These are phyloP conservation scores for Fabriciana adippe DNA, from an alignment of 2,888 invertebrate species.

Conservation along the genomic window DNA sequence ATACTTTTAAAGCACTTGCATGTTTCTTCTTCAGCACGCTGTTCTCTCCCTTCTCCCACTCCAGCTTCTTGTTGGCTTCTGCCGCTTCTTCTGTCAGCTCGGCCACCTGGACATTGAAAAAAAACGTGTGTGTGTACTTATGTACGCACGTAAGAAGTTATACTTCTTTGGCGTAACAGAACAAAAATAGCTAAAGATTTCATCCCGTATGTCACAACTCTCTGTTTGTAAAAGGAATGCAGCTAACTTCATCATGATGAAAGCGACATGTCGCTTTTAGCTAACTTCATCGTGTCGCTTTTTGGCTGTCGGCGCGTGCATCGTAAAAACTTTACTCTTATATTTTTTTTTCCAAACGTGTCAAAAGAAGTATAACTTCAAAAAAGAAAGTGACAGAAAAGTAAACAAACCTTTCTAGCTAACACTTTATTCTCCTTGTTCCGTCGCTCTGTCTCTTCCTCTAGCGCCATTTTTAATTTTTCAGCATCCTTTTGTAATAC, in stretches of 20 bases:
- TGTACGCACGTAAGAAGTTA: no score
- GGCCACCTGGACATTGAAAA: conserved; percentile 57
- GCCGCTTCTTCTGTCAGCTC: conserved; percentile 65
- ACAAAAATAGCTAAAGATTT: no score
- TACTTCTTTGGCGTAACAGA: no score
- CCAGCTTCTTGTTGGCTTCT: conserved; percentile 62
- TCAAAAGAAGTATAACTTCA: not conserved
- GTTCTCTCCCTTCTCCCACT: conserved; percentile 77
- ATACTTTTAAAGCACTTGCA: conserved; percentile 71
- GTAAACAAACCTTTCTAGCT: conserved; percentile 62
- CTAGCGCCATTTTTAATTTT: conserved; percentile 47
- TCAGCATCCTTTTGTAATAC: conserved; percentile 51
- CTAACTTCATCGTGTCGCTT: no score
- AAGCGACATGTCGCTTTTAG: no score
- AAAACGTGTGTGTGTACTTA: no score
- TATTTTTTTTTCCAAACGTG: no score
- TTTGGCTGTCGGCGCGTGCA: no score
- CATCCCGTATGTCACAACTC: no score
- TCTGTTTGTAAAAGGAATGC: no score
- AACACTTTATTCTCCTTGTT: conserved; percentile 67
- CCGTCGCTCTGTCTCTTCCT: conserved; percentile 57
- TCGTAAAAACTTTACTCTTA: no score
- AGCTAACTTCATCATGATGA: no score
- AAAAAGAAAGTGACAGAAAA: not conserved
- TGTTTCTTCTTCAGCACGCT: conserved; percentile 74